These are phyloP conservation scores for Ypsolopha scabrella DNA, from an alignment of 2,888 invertebrate species.

Conservation along the genomic window DNA sequence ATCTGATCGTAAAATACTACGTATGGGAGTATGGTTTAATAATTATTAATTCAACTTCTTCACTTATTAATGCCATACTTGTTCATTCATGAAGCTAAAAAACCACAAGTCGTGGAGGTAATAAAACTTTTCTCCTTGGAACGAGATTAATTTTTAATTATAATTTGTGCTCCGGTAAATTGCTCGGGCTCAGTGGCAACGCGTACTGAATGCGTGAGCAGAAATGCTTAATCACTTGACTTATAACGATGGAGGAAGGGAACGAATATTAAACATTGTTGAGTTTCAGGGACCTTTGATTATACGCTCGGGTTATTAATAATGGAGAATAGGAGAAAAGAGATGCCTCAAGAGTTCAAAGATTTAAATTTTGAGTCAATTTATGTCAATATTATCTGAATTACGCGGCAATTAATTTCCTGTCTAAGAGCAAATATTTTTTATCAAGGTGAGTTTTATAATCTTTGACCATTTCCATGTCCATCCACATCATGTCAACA, in stretches of 20 bases:
- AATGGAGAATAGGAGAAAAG: background rate
- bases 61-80: conserved; percentile 1
- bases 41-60: background rate
- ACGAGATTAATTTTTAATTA: conserved; percentile 62
- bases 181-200: conserved; percentile 33
- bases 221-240: conserved; percentile 56
- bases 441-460: no score
- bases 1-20: background rate
- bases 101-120: conserved; percentile 26
- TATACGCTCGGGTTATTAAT: conserved; percentile 2
- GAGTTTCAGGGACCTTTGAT: conserved; percentile 41
- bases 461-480: no score
- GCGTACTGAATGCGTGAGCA: conserved; percentile 46
- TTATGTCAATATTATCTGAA: background rate
- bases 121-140: conserved; percentile 31
- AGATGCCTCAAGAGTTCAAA: background rate
- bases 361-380: background rate
- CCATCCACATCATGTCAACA: no score
- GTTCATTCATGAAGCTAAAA: conserved; percentile 13
- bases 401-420: background rate
- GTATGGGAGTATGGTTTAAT: background rate
- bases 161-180: conserved; percentile 48
- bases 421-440: no score
- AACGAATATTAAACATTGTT: conserved; percentile 50
- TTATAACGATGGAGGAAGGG: conserved; percentile 43